Base-by-base conservation (phyloP, 1,140 invertebrate genomes). In the Contarinia nasturtii region DNA sequence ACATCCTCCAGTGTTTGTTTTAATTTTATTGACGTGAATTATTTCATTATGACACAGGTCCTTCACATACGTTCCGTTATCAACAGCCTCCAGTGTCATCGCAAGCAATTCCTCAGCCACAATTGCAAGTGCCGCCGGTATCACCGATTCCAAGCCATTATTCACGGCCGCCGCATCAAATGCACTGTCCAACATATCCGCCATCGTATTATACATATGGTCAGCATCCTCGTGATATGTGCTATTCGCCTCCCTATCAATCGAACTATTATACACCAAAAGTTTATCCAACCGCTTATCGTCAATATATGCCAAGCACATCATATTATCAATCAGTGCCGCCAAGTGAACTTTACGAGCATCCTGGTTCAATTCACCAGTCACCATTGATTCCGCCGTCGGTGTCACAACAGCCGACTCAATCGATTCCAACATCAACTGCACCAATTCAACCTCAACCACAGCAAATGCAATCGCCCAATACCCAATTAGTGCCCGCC, bases 181-280 rank as follows among this genome's bases (percentile, higher is more conserved):
- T 59, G 54, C 64, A 63, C 50, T 66, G 61, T 50, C 56, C 63
- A 44, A 57, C 65, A 51, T 57, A 62, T 43, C 63, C 63, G 54
- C 72, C 70, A 50, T 68, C 71, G 48, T 63, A 63, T 48, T 48
- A 59, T 33, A 59, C 61, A 48, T 63, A 63, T 57, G 18, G 43
- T 52, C 65, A 65, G 50, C 67, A 70, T 49, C 60, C 59, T 48
- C 54, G 55, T 47, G 61, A 63, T 51, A 65, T 74, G 55, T 74
- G 71, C 63, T 76, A 77, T 57, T 70, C 73, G 50, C 70, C 72
- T 46, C 72, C 74, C 48, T 76, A 68, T 52, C 65, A 69, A 55
- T 58, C 65, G 19, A 10, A 10, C 27, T 63, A 63, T 36, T 63
- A 61, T 48, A 43, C 49, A 17, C 55, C 58, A 55, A 63, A 63